These are phyloP conservation scores for Cirrhinus molitorella DNA, from an alignment of 2,797 vertebrate genomes.

Conservation along the genomic window DNA sequence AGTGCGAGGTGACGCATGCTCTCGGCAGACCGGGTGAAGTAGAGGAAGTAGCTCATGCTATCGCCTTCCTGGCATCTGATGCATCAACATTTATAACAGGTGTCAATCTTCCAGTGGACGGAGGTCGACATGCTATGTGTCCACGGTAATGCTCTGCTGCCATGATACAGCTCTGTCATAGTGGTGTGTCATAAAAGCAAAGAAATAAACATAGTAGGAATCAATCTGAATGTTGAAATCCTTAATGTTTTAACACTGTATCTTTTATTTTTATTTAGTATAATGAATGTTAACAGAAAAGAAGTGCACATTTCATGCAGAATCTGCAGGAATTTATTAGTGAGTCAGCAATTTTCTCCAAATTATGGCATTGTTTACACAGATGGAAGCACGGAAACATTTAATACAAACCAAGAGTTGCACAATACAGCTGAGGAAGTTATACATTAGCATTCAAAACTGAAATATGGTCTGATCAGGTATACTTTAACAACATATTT, in stretches of 20 bases:
- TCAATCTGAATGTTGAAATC: not conserved
- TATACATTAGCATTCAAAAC: not conserved
- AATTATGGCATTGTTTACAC: conserved; percentile 25
- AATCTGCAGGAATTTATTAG: conserved; percentile 10
- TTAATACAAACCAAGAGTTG: conserved; percentile 2
- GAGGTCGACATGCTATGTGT: conserved; percentile 87
- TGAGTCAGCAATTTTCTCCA: conserved; percentile 13
- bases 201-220: conserved; percentile 18
- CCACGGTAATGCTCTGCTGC: conserved; percentile 70
- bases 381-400: conserved; percentile 20
- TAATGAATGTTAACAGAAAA: conserved; percentile 16
- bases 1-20: conserved; percentile 81
- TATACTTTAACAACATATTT: conserved; percentile 16
- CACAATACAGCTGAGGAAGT: not conserved
- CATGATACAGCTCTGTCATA: not conserved
- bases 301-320: conserved; percentile 8
- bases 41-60: conserved; percentile 84
- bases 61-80: conserved; percentile 86
- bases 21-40: conserved; percentile 83
- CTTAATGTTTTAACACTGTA: not conserved
- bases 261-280: not conserved
- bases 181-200: not conserved
- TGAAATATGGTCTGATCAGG: not conserved
- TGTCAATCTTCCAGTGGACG: conserved; percentile 82
- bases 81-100: conserved; percentile 85